A percentile compares a stretch with the other conserved stretches of the same genome.
phyloP scores from a whole-genome alignment of 2,888 invertebrate species.

The Platycheirus albimanus region DNA sequence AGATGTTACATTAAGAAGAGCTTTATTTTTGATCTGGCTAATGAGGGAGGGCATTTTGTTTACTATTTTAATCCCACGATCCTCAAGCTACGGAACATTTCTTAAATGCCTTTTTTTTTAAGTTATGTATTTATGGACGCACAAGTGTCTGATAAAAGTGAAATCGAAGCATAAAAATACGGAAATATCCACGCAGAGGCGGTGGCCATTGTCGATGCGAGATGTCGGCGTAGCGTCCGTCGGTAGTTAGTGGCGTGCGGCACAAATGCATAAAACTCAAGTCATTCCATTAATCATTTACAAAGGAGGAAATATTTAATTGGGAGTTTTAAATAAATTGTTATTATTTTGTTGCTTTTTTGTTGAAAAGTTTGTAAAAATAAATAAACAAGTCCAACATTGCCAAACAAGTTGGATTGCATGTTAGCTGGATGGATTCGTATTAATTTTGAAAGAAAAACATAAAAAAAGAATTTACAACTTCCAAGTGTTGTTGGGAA shows the following conservation, averaged over 20 bases:
- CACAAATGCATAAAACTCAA: conserved; percentile 20
- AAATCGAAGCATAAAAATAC: conserved; percentile 27
- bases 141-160: conserved; percentile 32
- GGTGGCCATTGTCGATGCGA: no score
- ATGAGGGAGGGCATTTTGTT: no score
- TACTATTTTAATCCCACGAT: no score
- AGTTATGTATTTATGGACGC: conserved; percentile 17
- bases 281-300: conserved; percentile 48
- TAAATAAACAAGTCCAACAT: background rate
- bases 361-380: conserved; percentile 7
- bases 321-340: conserved; percentile 12
- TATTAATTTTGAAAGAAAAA: conserved; percentile 2
- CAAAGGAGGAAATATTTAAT: conserved; percentile 11
- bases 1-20: background rate
- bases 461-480: background rate
- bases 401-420: conserved; percentile 23
- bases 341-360: background rate
- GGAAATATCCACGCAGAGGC: conserved; percentile 8
- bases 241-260: no score
- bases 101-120: background rate
- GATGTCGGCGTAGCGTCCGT: no score
- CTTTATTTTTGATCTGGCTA: no score
- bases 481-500: background rate
- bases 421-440: conserved; percentile 19
- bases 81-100: background rate